These are phyloP conservation scores for Theretra japonica DNA, from an alignment of 2,888 invertebrate genomes.

Conservation along the genomic window DNA sequence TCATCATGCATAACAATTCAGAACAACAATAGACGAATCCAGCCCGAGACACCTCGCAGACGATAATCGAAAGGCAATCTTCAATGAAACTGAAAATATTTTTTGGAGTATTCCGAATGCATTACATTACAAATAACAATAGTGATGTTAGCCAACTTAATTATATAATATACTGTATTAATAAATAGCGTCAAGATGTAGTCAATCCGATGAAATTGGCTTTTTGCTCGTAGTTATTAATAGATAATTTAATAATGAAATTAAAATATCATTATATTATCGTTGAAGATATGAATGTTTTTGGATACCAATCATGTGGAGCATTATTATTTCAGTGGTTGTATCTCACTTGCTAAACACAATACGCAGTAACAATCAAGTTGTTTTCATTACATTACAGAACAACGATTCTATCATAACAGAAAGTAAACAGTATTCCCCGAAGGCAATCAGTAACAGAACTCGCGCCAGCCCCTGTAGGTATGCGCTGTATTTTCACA, in stretches of 20 bases:
- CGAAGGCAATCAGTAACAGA: slow-evolving; percentile 10
- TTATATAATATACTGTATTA: too few relatives aligned
- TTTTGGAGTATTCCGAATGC: not conserved
- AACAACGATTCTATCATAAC: not conserved
- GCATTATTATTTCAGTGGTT: too few relatives aligned
- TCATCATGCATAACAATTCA: slow-evolving; percentile 4
- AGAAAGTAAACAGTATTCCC: not conserved
- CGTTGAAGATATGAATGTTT: too few relatives aligned
- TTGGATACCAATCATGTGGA: too few relatives aligned
- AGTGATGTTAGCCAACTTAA: too few relatives aligned
- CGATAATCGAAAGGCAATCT: not conserved
- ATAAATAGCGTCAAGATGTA: too few relatives aligned
- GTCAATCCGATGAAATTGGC: too few relatives aligned
- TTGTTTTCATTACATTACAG: not conserved
- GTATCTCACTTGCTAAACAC: too few relatives aligned
- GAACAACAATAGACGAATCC: not conserved
- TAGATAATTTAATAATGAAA: too few relatives aligned
- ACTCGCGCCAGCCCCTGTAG: not conserved
- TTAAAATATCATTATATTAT: too few relatives aligned
- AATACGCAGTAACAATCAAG: not conserved
- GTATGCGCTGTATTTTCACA: slow-evolving; percentile 24
- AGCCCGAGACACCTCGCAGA: not conserved
- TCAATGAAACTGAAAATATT: not conserved
- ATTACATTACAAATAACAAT: not conserved
- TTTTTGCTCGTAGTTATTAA: too few relatives aligned